Evolutionary conservation across 1,140 invertebrate genomes (phyloP).

Genomic region (Sinonovacula constricta): DNA sequence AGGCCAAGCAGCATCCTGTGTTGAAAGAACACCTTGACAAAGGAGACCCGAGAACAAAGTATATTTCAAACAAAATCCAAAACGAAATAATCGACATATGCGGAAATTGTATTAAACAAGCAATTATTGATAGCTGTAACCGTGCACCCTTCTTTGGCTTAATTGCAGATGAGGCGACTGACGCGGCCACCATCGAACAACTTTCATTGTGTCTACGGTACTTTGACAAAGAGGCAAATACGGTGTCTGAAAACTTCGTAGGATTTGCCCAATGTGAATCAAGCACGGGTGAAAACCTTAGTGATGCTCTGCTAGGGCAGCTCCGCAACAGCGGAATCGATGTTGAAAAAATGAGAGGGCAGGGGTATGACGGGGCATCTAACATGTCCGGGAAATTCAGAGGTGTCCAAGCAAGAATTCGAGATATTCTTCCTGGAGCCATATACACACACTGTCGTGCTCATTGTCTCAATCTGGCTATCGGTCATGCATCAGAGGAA

Average conservation of each 20-base stretch:
- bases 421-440: no score
- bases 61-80: no score
- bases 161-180: constrained; percentile 35
- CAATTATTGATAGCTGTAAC: constrained; percentile 1
- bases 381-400: constrained; percentile 26
- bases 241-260: constrained; percentile 9
- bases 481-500: constrained; percentile 23
- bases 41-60: no score
- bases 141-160: constrained; percentile 27
- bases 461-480: constrained; percentile 23
- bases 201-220: constrained; percentile 15
- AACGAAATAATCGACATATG: constrained; percentile 38
- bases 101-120: constrained; percentile 10
- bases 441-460: constrained; percentile 21
- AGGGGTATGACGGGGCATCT: constrained; percentile 39
- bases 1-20: constrained; percentile 8
- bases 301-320: neutral
- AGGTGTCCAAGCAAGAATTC: no score
- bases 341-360: neutral
- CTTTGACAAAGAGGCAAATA: neutral
- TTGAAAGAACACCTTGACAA: constrained; percentile 21
- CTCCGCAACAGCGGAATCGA: neutral
- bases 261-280: constrained; percentile 2
- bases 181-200: constrained; percentile 26
- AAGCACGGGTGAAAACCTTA: neutral